These are phyloP conservation scores for Crotalus horridus DNA, from an alignment of 2,113 vertebrate genomes.

Conservation along the genomic window DNA sequence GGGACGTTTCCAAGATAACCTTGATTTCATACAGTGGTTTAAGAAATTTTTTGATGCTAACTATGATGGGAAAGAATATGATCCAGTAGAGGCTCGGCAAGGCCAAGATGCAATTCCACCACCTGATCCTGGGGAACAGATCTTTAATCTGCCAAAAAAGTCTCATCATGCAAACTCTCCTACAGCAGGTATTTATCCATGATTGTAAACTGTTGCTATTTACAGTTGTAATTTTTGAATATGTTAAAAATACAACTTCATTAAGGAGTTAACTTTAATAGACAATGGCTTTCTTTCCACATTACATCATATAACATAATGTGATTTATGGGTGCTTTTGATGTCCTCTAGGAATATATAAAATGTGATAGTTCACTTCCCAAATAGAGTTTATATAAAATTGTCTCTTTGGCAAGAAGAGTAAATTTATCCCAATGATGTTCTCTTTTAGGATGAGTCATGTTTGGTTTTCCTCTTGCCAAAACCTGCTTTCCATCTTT, in stretches of 20 bases:
- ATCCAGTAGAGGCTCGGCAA: conserved; percentile 92
- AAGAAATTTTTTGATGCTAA: conserved; percentile 99
- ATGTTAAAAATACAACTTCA: not conserved
- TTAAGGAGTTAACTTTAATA: not conserved
- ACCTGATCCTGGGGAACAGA: conserved; percentile 96
- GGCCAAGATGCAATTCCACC: conserved; percentile 97
- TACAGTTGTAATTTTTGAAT: not conserved
- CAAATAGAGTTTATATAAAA: not conserved
- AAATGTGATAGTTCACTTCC: not conserved
- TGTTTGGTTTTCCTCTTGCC: not conserved
- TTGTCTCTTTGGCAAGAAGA: not conserved
- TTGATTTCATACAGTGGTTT: conserved; percentile 99
- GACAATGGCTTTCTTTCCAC: not conserved
- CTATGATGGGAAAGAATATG: conserved; percentile 97
- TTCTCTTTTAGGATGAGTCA: not conserved
- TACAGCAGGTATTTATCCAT: conserved; percentile 81
- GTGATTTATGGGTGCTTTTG: not conserved
- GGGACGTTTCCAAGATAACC: conserved; percentile 98
- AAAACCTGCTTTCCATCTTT: not conserved
- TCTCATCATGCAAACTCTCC: conserved; percentile 95
- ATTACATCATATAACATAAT: not conserved
- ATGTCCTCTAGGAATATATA: not conserved
- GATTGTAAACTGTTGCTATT: conserved; percentile 6
- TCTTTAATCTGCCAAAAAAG: conserved; percentile 98
- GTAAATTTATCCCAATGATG: not conserved